Evolutionary conservation across 2,888 invertebrate species (phyloP).

Genomic region (Periphyllus acericola): DNA sequence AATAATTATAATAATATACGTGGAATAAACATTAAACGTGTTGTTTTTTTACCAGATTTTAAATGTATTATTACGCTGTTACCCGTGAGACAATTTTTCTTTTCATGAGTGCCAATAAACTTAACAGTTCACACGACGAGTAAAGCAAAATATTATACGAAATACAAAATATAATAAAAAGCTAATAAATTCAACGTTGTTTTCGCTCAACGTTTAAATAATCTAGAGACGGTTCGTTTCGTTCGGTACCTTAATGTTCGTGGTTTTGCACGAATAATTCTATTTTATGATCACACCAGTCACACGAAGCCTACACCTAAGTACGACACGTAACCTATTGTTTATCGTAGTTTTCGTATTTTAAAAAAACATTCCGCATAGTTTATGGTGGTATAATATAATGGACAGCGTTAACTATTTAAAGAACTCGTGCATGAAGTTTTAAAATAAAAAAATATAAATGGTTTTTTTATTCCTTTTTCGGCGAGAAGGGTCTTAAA

Average conservation of each 20-base stretch:
- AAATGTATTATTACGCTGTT: too few species aligned
- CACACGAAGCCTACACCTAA: background rate
- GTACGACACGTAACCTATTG: slow-evolving; percentile 11
- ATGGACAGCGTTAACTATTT: slow-evolving; percentile 24
- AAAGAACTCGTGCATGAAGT: slow-evolving; percentile 7
- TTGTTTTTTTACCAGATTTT: too few species aligned
- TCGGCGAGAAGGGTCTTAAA: background rate
- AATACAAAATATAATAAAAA: slow-evolving; percentile 4
- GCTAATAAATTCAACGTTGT: background rate
- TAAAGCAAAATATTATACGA: too few species aligned
- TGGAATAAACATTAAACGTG: too few species aligned
- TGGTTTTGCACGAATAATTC: background rate
- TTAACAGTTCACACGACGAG: too few species aligned
- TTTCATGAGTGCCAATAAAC: too few species aligned
- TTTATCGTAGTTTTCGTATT: background rate
- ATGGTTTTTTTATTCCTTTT: background rate
- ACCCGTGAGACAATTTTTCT: too few species aligned
- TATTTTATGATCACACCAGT: slow-evolving; percentile 30
- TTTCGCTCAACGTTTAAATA: slow-evolving; percentile 29
- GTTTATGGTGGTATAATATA: background rate
- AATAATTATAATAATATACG: too few species aligned
- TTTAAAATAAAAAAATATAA: background rate
- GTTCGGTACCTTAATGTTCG: background rate
- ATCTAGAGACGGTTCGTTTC: background rate
- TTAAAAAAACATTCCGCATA: slow-evolving; percentile 24